Evolutionary conservation across 2,888 invertebrate species (phyloP).

Genomic region (Synanthedon myopaeformis): DNA sequence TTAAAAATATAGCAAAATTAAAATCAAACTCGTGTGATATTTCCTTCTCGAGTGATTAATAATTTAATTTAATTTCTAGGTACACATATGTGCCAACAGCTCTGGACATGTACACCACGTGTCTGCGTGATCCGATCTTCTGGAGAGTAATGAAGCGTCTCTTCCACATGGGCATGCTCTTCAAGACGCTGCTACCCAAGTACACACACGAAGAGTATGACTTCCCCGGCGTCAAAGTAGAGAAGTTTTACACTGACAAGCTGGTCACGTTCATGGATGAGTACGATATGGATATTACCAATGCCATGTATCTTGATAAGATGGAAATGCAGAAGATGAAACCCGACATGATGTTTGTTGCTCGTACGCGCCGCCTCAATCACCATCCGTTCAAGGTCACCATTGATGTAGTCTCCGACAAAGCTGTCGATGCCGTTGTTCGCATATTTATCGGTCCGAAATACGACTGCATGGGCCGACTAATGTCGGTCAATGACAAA

Average conservation of each 20-base stretch:
- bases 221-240: constrained; percentile 75
- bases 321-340: constrained; percentile 58
- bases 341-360: constrained; percentile 59
- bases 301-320: constrained; percentile 67
- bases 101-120: constrained; percentile 73
- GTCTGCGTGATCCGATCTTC: constrained; percentile 79
- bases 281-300: constrained; percentile 75
- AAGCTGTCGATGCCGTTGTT: constrained; percentile 71
- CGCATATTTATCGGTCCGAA: constrained; percentile 79
- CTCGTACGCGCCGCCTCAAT: constrained; percentile 74
- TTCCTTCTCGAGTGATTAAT: too few relatives aligned
- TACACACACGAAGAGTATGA: constrained; percentile 73
- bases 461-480: constrained; percentile 73
- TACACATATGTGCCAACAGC: constrained; percentile 70
- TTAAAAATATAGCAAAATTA: too few relatives aligned
- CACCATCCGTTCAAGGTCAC: constrained; percentile 74
- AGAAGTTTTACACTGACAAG: constrained; percentile 72
- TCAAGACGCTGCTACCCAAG: constrained; percentile 68
- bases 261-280: constrained; percentile 78
- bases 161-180: constrained; percentile 65
- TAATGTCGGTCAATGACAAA: constrained; percentile 59
- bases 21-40: too few relatives aligned
- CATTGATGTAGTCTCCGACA: constrained; percentile 68
- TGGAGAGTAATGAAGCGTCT: constrained; percentile 76
- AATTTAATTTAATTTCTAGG: constrained; percentile 16